Evolutionary conservation across 2,797 vertebrate genomes (phyloP).

Genomic region (Cephalopachus bancanus): DNA sequence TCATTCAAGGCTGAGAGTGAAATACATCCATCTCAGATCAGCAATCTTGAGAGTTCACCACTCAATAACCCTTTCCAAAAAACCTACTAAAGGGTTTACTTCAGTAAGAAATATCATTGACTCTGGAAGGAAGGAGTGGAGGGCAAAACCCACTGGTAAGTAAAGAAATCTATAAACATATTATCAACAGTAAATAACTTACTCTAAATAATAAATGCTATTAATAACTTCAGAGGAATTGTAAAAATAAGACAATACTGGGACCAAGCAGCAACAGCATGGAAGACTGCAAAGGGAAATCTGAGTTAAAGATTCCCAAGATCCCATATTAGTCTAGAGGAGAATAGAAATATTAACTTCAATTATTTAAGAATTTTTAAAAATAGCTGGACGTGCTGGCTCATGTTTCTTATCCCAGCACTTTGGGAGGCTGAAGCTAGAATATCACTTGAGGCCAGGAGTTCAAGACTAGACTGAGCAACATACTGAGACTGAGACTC

Average conservation of each 20-base stretch:
- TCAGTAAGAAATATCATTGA: neutral
- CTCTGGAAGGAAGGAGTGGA: neutral
- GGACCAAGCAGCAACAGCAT: neutral
- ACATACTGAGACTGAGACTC: too few species aligned
- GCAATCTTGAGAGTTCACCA: neutral
- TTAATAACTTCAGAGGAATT: neutral
- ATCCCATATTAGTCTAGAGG: neutral
- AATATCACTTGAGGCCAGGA: too few species aligned
- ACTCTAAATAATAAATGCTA: neutral
- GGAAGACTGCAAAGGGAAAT: neutral
- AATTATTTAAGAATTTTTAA: neutral
- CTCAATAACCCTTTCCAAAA: neutral
- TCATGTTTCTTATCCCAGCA: too few species aligned
- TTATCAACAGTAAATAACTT: neutral
- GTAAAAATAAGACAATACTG: slow-evolving; percentile 11
- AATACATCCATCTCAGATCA: slow-evolving; percentile 38
- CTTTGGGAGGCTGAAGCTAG: too few species aligned
- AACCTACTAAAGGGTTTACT: neutral
- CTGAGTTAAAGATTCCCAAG: neutral
- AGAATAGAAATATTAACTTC: neutral
- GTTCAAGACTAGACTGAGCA: too few species aligned
- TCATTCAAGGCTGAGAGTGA: slow-evolving; percentile 11
- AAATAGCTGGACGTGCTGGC: neutral
- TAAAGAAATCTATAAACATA: neutral
- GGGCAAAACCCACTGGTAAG: neutral